Percentiles rank a stretch among this genome's conserved stretches.
Conservation (phyloP, 2,113 vertebrate genomes). For the Rhodinocichla rosea region DNA sequence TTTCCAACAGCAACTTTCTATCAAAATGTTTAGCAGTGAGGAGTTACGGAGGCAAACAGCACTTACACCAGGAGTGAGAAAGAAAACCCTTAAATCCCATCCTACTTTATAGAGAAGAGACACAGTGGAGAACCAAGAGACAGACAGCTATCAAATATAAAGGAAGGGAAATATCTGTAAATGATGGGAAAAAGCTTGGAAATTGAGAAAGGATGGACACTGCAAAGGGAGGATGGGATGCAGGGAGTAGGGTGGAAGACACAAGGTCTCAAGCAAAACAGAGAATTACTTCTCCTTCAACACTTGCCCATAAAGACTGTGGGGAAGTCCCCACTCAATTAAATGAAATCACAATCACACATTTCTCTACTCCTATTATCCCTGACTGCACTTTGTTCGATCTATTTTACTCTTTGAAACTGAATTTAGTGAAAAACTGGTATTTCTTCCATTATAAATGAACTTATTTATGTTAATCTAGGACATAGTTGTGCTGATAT, state of each 20-base stretch:
- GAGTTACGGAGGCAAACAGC: not conserved
- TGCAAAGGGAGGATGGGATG: not conserved
- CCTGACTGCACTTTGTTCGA: not conserved
- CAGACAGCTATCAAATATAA: not conserved
- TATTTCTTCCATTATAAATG: not conserved
- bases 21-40: not conserved
- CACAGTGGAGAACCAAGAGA: not conserved
- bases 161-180: not conserved
- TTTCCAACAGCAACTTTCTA: not conserved
- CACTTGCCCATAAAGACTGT: not conserved
- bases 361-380: not conserved
- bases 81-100: not conserved
- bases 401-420: not conserved
- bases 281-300: not conserved
- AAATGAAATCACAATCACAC: not conserved
- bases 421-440: not conserved
- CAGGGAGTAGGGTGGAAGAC: not conserved
- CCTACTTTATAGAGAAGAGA: not conserved
- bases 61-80: rapidly evolving
- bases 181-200: not conserved
- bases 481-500: not conserved
- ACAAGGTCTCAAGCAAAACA: not conserved
- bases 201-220: not conserved
- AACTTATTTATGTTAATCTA: not conserved
- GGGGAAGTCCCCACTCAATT: not conserved